Base-by-base conservation (phyloP, 2,797 vertebrate species). In the Rachycentron canadum region DNA sequence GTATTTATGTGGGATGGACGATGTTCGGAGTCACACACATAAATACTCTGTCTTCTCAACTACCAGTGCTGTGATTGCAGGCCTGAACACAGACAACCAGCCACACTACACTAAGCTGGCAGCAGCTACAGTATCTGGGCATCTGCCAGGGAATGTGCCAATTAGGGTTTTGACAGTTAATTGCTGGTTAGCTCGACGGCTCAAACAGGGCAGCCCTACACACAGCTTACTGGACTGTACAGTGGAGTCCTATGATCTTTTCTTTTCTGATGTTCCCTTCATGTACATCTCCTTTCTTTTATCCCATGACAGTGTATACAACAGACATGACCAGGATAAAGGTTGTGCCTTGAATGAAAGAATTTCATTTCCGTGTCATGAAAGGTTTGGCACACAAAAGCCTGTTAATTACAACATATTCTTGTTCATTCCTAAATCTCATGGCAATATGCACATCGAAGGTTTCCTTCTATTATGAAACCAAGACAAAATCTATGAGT, bases 101-200 rank as follows among this genome's bases (percentile, higher is more conserved):
- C 78, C 64, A 59, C 6, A 11, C 43, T 36, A 21, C 76, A 72
- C 28, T 38, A 70, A 70, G 71, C 85, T 88, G 84, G 80, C 81
- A 83, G 7, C 73, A 30, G 80, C 58, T 45, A 7, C 67, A 21
- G 25, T 59, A 55, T 55, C 67, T 76, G 84, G 84, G 82, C 76
- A 73, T 79, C 72, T 81, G 80, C 89, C 78, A 87, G 81, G 66
- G 78, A 86, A 92, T 89, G 84, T 85, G 85, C 77, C 84, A 87
- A 87, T 89, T 83, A 83, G 57, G 76, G 83, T 61, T 82, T 81
- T 78, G 73, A 62, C 60, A 62, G 63, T 84, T 86, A 87, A 91
- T 89, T 90, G 74, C 70, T 69, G 79, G 85, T 88, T 91, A 6
- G 71, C 69, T 74, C 49, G 23, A 16, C 62, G 61, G 49, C 64